Percentiles rank a stretch among this genome's conserved stretches.
Conservation (phyloP, 2,113 vertebrate genomes). For the Ciconia boyciana region DNA sequence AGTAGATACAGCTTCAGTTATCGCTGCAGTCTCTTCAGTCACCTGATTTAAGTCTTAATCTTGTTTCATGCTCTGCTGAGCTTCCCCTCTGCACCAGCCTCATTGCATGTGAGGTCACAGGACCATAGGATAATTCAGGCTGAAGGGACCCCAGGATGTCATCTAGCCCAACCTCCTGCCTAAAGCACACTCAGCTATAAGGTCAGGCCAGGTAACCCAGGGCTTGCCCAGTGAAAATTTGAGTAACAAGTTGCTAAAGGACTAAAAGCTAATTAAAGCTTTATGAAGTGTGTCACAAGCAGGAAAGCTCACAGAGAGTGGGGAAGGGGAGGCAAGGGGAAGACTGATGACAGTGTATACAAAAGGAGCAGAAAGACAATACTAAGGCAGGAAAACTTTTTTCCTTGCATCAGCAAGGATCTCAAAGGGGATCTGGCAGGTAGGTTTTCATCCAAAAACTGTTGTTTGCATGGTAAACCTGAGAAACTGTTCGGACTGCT, state of each 20-base stretch:
- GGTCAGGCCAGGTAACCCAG: background rate
- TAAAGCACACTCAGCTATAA: background rate
- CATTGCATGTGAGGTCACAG: background rate
- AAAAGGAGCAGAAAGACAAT: background rate
- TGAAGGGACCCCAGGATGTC: constrained; percentile 7
- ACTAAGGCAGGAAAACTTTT: background rate
- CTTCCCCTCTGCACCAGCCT: background rate
- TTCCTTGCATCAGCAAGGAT: background rate
- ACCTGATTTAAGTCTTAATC: background rate
- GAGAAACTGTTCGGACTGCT: background rate
- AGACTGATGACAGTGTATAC: background rate
- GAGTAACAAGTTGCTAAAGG: background rate
- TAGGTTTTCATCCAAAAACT: background rate
- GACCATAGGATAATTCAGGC: background rate
- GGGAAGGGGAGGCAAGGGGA: background rate
- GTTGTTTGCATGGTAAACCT: background rate
- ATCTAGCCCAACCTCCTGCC: background rate
- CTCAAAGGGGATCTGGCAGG: background rate
- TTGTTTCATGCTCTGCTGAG: background rate
- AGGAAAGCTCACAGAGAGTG: background rate
- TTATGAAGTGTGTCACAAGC: constrained; percentile 22
- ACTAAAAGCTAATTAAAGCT: constrained; percentile 30
- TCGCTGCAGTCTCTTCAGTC: background rate
- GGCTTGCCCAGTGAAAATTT: background rate
- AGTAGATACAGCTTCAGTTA: background rate